Base-by-base conservation (phyloP, 2,797 vertebrate species). In the Leptodactylus fallax region DNA sequence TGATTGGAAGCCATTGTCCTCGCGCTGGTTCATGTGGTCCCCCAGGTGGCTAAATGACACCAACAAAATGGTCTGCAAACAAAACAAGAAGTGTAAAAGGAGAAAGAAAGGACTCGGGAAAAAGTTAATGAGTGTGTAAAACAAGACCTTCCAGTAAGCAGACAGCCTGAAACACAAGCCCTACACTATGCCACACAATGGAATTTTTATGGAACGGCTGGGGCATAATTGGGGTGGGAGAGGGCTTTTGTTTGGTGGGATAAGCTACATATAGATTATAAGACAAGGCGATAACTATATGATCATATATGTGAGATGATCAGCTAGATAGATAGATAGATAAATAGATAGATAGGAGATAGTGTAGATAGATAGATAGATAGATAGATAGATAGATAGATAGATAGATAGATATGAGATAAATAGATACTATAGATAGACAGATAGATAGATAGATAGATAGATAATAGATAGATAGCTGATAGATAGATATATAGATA, bases 151-250 rank as follows among this genome's bases (percentile, higher is more conserved):
- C 77, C 36, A 60, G n/a, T 19, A 63, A 87, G 51, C 16, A 11
- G 27, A 45, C 0, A 9, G 67, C 53, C 74, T 83, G 86, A 88
- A 90, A 78, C 47, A 23, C 0, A 11, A 88, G n/a, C 81, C 63
- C 11, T 19, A 76, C 45, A 74, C 86, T 83, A 56, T 23, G 81
- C 0, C 11, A 1, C 47, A 88, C 3, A 19, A 3, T 51, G 55
- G n/a, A 17, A 47, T 76, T 91, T 92, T 88, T 84, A 87, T 88
- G 87, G 72, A 89, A 86, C 13, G 53, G 25, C 9, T 19, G 6
- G 53, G 77, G 47, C 1, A 2, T 71, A 55, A 3, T 6, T 14
- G 90, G n/a, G 61, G 69, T 63, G 90, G 36, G n/a, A n/a, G n/a
- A n/a, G n/a, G n/a, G n/a, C n/a, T n/a, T n/a, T n/a, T n/a, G n/a